phyloP scores from a whole-genome alignment of 2,797 vertebrate species.

The Remorina albescens region DNA sequence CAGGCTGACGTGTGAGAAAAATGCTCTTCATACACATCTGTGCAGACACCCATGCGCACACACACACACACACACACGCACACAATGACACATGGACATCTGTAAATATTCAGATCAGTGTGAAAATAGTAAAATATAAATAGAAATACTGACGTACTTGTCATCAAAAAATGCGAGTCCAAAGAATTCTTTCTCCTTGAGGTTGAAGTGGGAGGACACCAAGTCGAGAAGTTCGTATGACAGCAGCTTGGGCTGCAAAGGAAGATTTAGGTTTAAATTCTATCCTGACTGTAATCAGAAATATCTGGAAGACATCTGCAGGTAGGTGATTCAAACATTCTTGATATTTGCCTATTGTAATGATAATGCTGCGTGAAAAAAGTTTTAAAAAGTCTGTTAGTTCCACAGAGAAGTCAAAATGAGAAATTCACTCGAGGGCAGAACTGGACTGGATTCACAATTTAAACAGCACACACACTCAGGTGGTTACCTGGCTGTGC shows the following conservation, averaged over 20 bases:
- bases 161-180: slow-evolving; percentile 95
- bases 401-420: neutral
- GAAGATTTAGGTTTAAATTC: slow-evolving; percentile 48
- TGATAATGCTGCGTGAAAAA: slow-evolving; percentile 4
- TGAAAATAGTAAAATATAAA: slow-evolving; percentile 17
- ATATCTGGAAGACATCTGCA: neutral
- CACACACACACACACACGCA: too few relatives aligned
- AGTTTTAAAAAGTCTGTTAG: neutral
- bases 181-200: slow-evolving; percentile 99
- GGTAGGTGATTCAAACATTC: neutral
- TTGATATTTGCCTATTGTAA: too few relatives aligned
- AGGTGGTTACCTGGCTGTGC: neutral
- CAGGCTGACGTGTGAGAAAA: slow-evolving; percentile 21
- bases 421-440: neutral
- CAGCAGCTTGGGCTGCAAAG: slow-evolving; percentile 94
- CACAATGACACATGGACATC: neutral
- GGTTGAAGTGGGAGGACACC: slow-evolving; percentile 98
- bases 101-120: slow-evolving; percentile 8
- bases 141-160: slow-evolving; percentile 86
- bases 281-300: neutral
- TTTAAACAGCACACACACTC: neutral
- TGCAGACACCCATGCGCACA: neutral
- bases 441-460: neutral
- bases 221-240: slow-evolving; percentile 96
- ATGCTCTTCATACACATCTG: neutral